Percentiles rank a stretch among this genome's conserved stretches.
phyloP scores from a whole-genome alignment of 2,888 invertebrate species.

The Cataglyphis livida region DNA sequence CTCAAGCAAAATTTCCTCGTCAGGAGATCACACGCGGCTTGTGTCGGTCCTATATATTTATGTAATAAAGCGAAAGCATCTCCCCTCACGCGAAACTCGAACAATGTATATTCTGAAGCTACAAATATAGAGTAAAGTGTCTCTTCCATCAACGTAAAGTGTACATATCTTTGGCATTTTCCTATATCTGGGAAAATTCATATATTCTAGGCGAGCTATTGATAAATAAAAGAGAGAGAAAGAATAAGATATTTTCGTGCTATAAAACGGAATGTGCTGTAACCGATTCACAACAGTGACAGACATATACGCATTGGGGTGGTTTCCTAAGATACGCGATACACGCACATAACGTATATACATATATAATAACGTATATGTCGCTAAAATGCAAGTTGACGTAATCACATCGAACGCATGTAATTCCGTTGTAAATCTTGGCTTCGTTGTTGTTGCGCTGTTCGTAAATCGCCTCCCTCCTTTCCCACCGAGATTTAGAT shows the following conservation, averaged over 20 bases:
- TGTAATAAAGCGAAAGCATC: slow-evolving; percentile 26
- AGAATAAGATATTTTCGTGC: slow-evolving; percentile 70
- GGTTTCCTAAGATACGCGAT: slow-evolving; percentile 8
- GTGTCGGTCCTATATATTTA: slow-evolving; percentile 35
- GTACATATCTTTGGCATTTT: slow-evolving; percentile 54
- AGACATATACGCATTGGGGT: background rate
- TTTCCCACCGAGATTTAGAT: background rate
- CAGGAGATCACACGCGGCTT: slow-evolving; percentile 12
- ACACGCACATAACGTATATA: background rate
- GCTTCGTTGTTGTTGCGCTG: slow-evolving; percentile 45
- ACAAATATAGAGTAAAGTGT: slow-evolving; percentile 57
- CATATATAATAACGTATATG: slow-evolving; percentile 1
- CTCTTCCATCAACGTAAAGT: slow-evolving; percentile 34
- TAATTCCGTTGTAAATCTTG: slow-evolving; percentile 21
- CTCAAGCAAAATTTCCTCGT: slow-evolving; percentile 23
- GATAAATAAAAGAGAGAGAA: slow-evolving; percentile 44
- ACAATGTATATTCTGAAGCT: slow-evolving; percentile 54
- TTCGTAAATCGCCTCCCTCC: slow-evolving; percentile 15
- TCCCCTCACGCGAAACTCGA: slow-evolving; percentile 35
- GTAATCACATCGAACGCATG: slow-evolving; percentile 17
- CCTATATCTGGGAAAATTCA: slow-evolving; percentile 52
- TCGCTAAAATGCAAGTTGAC: slow-evolving; percentile 13
- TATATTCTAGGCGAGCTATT: slow-evolving; percentile 35
- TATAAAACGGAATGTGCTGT: slow-evolving; percentile 52
- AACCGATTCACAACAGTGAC: background rate